phyloP scores from a whole-genome alignment of 2,113 vertebrate genomes.

The Serilophus lunatus region DNA sequence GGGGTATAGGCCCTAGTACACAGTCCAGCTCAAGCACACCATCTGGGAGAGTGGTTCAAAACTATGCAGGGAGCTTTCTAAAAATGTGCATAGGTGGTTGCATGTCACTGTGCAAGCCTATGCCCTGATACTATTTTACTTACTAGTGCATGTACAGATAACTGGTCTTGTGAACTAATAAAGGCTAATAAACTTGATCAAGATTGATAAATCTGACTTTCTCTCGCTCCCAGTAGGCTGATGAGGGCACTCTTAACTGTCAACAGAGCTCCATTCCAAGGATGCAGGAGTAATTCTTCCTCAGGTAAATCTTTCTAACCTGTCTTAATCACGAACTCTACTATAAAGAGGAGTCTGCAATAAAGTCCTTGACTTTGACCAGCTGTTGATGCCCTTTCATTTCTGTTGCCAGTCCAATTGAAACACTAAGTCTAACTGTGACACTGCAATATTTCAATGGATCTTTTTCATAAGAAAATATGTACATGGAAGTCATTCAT shows the following conservation, averaged over 20 bases:
- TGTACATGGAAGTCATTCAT: not conserved
- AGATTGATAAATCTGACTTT: not conserved
- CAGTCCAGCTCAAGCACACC: not conserved
- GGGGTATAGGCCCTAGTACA: not conserved
- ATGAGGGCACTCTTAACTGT: not conserved
- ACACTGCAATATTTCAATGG: not conserved
- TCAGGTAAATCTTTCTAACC: not conserved
- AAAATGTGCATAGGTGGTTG: not conserved
- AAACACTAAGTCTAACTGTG: not conserved
- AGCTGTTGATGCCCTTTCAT: not conserved
- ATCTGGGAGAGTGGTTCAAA: not conserved
- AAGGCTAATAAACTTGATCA: not conserved
- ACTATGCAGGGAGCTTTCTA: not conserved
- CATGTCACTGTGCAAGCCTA: not conserved
- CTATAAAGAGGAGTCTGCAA: not conserved
- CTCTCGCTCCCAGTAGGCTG: not conserved
- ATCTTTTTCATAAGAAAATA: not conserved
- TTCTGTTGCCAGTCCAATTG: not conserved
- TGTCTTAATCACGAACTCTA: not conserved
- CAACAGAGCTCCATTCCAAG: not conserved
- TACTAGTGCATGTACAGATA: not conserved
- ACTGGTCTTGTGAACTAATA: not conserved
- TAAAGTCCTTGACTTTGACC: not conserved
- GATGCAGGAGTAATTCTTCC: not conserved
- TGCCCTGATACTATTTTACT: not conserved